Conservation (phyloP, 1,140 invertebrate species). For the Euura saliciscinereae region DNA sequence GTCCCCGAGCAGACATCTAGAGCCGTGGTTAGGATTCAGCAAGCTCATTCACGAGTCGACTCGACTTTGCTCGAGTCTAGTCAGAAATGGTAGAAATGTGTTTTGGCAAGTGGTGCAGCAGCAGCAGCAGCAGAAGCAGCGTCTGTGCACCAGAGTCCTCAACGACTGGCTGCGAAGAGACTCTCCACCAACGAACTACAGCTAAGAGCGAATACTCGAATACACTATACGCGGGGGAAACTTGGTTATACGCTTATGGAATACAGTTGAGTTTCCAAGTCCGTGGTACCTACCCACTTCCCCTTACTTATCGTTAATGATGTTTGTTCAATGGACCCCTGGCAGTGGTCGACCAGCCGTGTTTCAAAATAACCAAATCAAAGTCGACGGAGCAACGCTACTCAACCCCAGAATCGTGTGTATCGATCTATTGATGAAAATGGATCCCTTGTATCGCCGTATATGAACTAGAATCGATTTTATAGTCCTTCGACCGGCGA, state of each 20-base stretch:
- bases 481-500: not conserved
- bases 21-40: too few species aligned
- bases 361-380: too few species aligned
- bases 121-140: slow-evolving; percentile 9
- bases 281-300: slow-evolving; percentile 13
- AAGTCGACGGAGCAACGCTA: not conserved
- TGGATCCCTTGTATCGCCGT: not conserved
- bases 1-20: too few species aligned
- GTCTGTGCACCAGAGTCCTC: slow-evolving; percentile 17
- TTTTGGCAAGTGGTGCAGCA: slow-evolving; percentile 44
- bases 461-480: not conserved
- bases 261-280: too few species aligned
- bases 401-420: not conserved
- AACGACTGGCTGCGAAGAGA: slow-evolving; percentile 9
- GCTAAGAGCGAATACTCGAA: not conserved
- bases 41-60: too few species aligned
- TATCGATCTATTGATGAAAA: not conserved
- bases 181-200: slow-evolving; percentile 17
- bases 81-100: slow-evolving; percentile 28
- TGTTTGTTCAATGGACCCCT: slow-evolving; percentile 30
- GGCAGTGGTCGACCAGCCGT: too few species aligned
- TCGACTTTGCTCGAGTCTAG: not conserved
- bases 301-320: slow-evolving; percentile 27
- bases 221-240: not conserved
- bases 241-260: too few species aligned